Evolutionary conservation across 2,797 vertebrate genomes (phyloP).

Genomic region (Alcedo quadribrachys): DNA sequence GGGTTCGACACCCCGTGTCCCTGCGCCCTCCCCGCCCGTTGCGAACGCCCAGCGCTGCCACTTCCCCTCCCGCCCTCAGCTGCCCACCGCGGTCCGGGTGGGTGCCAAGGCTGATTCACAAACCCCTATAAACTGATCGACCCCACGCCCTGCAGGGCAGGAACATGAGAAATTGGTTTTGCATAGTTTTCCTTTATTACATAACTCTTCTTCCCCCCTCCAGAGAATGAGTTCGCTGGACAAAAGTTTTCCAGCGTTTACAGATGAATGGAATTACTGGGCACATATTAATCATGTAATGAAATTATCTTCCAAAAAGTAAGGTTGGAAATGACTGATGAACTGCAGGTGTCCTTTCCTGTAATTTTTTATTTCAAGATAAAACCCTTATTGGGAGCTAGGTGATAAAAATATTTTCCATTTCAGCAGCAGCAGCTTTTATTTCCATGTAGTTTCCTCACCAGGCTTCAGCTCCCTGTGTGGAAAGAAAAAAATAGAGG

Average conservation of each 20-base stretch:
- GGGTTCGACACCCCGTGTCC: neutral
- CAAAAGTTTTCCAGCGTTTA: neutral
- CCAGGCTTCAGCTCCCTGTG: slow-evolving; percentile 89
- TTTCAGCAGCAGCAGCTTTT: slow-evolving; percentile 54
- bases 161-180: neutral
- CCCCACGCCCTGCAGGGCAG: accelerated
- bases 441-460: slow-evolving; percentile 92
- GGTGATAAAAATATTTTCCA: neutral
- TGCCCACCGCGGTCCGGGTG: no score
- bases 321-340: neutral
- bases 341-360: neutral
- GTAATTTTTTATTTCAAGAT: neutral
- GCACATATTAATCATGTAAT: neutral
- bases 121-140: neutral
- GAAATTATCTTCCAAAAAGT: neutral
- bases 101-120: neutral
- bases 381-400: neutral
- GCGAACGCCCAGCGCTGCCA: accelerated
- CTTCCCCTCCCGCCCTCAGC: accelerated
- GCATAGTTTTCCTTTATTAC: slow-evolving; percentile 59
- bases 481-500: neutral
- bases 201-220: neutral
- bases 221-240: neutral
- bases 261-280: neutral
- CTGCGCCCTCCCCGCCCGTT: accelerated